Conservation (phyloP, 2,797 vertebrate species). For the Peromyscus eremicus region DNA sequence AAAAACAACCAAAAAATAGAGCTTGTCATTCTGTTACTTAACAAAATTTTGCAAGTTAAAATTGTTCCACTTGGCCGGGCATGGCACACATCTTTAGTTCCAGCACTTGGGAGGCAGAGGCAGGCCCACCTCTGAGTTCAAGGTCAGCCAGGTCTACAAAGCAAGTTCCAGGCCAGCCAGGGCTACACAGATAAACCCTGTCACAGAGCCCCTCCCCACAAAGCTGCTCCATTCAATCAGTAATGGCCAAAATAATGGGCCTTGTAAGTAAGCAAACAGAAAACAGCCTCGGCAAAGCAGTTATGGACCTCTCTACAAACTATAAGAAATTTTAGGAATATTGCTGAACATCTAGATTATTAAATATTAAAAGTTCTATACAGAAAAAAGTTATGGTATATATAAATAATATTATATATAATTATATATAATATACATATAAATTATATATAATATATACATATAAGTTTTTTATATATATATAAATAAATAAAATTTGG, state of each 20-base stretch:
- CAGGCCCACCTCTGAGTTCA: not conserved
- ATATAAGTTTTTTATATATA: too few species aligned
- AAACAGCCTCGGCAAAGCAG: conserved; percentile 31
- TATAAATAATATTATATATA: too few species aligned
- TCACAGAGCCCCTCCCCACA: not conserved
- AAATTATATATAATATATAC: too few species aligned
- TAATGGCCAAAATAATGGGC: not conserved
- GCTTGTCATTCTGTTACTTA: not conserved
- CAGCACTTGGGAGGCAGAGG: not conserved
- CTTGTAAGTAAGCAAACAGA: not conserved
- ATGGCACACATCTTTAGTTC: not conserved
- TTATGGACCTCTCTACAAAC: not conserved
- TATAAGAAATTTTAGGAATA: conserved; percentile 43
- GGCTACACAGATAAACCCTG: not conserved
- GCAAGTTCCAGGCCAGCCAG: not conserved
- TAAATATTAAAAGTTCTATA: conserved; percentile 13
- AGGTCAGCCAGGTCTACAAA: not conserved
- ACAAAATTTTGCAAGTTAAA: conserved; percentile 42
- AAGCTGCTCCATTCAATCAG: not conserved
- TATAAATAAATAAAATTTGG: too few species aligned
- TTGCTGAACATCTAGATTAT: not conserved
- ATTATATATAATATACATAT: too few species aligned
- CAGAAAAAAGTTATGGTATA: not conserved
- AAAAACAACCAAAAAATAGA: too few species aligned
- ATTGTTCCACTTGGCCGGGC: not conserved